These are phyloP conservation scores for Xyliphius kryptos DNA, from an alignment of 2,113 vertebrate genomes.

Conservation along the genomic window DNA sequence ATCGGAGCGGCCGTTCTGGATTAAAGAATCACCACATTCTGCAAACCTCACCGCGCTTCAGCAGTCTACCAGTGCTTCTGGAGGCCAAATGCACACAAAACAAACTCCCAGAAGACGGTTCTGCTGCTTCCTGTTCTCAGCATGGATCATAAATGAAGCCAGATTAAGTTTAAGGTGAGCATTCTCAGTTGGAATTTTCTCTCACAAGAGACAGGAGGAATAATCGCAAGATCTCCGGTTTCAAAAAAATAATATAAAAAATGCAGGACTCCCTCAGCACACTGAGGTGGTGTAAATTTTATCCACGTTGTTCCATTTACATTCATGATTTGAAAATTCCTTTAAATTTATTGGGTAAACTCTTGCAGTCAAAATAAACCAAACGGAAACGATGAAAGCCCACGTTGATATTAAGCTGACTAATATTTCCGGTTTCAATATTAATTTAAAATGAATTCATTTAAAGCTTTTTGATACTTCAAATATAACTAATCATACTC, in stretches of 20 bases:
- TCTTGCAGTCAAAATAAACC: no score
- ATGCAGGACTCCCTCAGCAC: no score
- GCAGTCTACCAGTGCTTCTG: slow-evolving; percentile 27
- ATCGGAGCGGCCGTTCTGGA: slow-evolving; percentile 17
- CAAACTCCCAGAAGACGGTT: slow-evolving; percentile 23
- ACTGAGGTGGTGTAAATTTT: no score
- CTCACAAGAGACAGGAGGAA: slow-evolving; percentile 19
- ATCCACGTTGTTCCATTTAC: no score
- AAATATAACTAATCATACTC: no score
- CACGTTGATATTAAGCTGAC: no score
- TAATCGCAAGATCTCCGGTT: slow-evolving; percentile 22
- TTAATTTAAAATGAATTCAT: no score
- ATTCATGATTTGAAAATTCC: no score
- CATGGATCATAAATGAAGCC: slow-evolving; percentile 34
- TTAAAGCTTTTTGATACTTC: no score
- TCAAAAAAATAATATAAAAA: slow-evolving; percentile 5
- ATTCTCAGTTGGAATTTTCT: slow-evolving; percentile 19
- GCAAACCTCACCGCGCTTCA: slow-evolving; percentile 12
- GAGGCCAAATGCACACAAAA: slow-evolving; percentile 20
- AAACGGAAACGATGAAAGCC: no score
- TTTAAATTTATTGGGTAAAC: no score
- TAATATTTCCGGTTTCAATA: no score
- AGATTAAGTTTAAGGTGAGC: slow-evolving; percentile 25
- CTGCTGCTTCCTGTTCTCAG: neutral
- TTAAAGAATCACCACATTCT: slow-evolving; percentile 16